Percentiles rank a stretch among this genome's conserved stretches.
Conservation (phyloP, 2,113 vertebrate genomes). For the Pheucticus melanocephalus region DNA sequence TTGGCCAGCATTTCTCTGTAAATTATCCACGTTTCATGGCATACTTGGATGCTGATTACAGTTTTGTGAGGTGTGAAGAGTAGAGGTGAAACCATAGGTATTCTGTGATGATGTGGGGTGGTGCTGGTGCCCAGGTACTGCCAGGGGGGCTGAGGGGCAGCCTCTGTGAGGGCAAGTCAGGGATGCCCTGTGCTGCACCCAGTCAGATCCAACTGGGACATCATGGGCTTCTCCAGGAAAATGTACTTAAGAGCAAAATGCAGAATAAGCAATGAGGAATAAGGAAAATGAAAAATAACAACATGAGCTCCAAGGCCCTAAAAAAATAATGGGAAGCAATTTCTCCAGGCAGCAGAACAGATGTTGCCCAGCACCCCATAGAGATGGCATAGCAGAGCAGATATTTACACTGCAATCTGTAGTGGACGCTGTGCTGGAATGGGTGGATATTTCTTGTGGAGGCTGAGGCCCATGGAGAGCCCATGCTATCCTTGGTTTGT, state of each 20-base stretch:
- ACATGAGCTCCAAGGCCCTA: background rate
- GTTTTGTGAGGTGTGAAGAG: background rate
- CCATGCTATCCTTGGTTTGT: background rate
- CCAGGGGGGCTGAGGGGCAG: fast-evolving
- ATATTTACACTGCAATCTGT: background rate
- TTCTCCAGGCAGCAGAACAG: background rate
- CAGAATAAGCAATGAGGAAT: background rate
- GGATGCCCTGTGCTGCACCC: background rate
- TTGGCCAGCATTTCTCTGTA: background rate
- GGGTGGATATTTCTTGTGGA: background rate
- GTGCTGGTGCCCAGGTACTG: fast-evolving
- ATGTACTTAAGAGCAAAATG: background rate
- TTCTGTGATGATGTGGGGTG: too few species aligned
- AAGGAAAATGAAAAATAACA: background rate
- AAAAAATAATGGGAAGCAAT: background rate
- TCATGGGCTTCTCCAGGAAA: fast-evolving
- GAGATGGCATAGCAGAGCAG: fast-evolving
- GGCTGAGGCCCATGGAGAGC: background rate
- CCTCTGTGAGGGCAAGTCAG: background rate
- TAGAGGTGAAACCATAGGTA: background rate
- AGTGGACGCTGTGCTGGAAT: background rate
- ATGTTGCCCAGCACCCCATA: background rate
- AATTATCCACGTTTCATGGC: too few species aligned
- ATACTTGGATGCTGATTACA: background rate
- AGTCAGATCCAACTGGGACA: fast-evolving